A percentile compares a stretch with the other conserved stretches of the same genome.
These are phyloP conservation scores for Cladopsammia gracilis DNA, from an alignment of 64 coral and sea anemone genomes.

Conservation along the genomic window DNA sequence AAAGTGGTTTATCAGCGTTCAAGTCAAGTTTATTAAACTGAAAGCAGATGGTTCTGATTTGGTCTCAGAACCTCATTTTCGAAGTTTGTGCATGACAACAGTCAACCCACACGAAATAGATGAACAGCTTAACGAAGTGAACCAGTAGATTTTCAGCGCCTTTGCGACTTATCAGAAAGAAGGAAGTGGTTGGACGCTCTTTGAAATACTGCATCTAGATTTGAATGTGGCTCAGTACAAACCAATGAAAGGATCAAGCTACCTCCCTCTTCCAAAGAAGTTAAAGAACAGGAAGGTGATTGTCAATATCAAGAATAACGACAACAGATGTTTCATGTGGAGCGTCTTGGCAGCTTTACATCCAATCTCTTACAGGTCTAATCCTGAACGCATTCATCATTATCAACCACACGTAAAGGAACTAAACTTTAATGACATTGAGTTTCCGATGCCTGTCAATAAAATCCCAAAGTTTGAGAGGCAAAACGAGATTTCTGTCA, in stretches of 20 bases:
- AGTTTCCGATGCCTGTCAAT: slow-evolving; percentile 35
- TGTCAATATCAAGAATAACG: slow-evolving; percentile 62
- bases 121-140: neutral
- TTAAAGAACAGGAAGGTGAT: slow-evolving; percentile 50
- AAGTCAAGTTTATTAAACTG: slow-evolving; percentile 49
- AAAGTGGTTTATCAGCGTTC: slow-evolving; percentile 58
- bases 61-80: slow-evolving; percentile 51
- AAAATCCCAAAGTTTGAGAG: slow-evolving; percentile 74
- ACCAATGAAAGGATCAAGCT: slow-evolving; percentile 47
- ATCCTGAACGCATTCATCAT: slow-evolving; percentile 7
- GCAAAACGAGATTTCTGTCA: slow-evolving; percentile 62
- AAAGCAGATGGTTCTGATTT: slow-evolving; percentile 30
- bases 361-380: neutral
- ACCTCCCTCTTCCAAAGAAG: slow-evolving; percentile 17
- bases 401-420: slow-evolving; percentile 43
- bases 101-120: slow-evolving; percentile 25
- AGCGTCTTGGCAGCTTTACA: slow-evolving; percentile 36
- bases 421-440: slow-evolving; percentile 46
- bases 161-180: slow-evolving; percentile 28
- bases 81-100: slow-evolving; percentile 35
- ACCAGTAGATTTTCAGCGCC: slow-evolving; percentile 25
- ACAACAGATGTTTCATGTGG: slow-evolving; percentile 73
- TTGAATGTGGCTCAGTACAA: slow-evolving; percentile 53
- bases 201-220: slow-evolving; percentile 37
- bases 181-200: slow-evolving; percentile 44